Base-by-base conservation (phyloP, 2,888 invertebrate genomes). In the Shargacucullia verbasci region DNA sequence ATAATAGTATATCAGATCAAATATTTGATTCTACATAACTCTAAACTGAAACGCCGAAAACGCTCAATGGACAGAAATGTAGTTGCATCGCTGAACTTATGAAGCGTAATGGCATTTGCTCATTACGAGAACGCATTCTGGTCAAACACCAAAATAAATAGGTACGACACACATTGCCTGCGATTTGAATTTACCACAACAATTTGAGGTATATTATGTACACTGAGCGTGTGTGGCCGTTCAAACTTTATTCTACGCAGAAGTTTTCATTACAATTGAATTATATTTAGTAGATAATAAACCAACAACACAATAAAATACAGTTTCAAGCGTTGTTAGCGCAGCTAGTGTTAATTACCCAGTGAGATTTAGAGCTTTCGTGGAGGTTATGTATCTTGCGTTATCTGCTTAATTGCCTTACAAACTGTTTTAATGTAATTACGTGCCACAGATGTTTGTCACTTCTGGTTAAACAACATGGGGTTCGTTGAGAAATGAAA, bases 331-430 rank as follows among this genome's bases (percentile, higher is more conserved):
- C 58, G 39, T 55, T 68, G 75, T 78, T 79, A 67, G 67, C 73
- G 65, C 64, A 71, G 66, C 68, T 73, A 72, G 76, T 80, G 82
- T 76, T 83, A 83, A 83, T 81, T 80, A 77, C 75, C 54, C 73
- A 73, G 73, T 55, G 67, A 77, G 80, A 83, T 82, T 81, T 79
- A 80, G 76, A 73, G 81, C 81, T 76, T 78, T 78, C 81, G 63
- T 52, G 63, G 73, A 74, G 80, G 78, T 73, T 79, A 73, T 82
- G 78, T 80, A 78, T 80, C 74, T 76, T 66, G 73, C 67, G 75
- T 80, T 83, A 80, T 82, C 81, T 81, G 48, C 55, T 62, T 71
- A 76, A 76, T 70, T 68, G 66, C 65, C 60, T 67, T 55, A 65
- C 71, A 66, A 61, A 65, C 60, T 58, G 58, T 71, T 64, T 43